These are phyloP conservation scores for Poecilia velifera DNA, from an alignment of 2,797 vertebrate genomes.

Conservation along the genomic window DNA sequence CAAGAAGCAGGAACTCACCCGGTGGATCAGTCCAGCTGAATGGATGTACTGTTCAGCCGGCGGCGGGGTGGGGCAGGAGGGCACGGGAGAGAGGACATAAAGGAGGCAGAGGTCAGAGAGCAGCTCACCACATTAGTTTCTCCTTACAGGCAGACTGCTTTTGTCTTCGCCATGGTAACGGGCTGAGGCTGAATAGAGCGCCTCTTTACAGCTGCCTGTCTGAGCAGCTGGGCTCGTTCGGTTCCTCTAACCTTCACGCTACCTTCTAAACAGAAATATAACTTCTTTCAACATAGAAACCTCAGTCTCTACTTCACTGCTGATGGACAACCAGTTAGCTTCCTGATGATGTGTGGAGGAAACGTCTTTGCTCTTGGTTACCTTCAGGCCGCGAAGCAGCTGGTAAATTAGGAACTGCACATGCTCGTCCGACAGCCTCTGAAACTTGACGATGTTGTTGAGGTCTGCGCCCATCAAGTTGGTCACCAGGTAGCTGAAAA, in stretches of 20 bases:
- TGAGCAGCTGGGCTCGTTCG: constrained; percentile 24
- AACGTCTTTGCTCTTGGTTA: constrained; percentile 19
- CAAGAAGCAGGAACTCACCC: constrained; percentile 84
- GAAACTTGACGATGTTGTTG: constrained; percentile 98
- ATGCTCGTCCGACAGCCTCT: constrained; percentile 94
- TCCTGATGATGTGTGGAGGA: not conserved
- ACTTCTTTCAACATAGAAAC: not conserved
- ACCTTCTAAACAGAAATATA: not conserved
- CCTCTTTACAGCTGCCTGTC: not conserved
- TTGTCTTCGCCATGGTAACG: constrained; percentile 54
- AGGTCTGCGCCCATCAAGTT: constrained; percentile 98
- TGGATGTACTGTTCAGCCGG: constrained; percentile 91
- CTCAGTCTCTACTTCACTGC: not conserved
- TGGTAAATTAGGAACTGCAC: constrained; percentile 98
- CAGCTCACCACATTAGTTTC: constrained; percentile 51
- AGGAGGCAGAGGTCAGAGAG: constrained; percentile 62
- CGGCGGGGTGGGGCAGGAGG: constrained; percentile 10
- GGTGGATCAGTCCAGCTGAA: constrained; percentile 96
- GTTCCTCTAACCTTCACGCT: not conserved
- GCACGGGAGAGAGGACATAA: constrained; percentile 44
- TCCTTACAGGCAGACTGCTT: constrained; percentile 40
- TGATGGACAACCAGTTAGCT: not conserved
- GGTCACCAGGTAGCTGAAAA: constrained; percentile 92
- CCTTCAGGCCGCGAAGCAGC: constrained; percentile 95
- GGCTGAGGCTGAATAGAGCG: not conserved